Base-by-base conservation (phyloP, 2,797 vertebrate species). In the Peromyscus attwateri region DNA sequence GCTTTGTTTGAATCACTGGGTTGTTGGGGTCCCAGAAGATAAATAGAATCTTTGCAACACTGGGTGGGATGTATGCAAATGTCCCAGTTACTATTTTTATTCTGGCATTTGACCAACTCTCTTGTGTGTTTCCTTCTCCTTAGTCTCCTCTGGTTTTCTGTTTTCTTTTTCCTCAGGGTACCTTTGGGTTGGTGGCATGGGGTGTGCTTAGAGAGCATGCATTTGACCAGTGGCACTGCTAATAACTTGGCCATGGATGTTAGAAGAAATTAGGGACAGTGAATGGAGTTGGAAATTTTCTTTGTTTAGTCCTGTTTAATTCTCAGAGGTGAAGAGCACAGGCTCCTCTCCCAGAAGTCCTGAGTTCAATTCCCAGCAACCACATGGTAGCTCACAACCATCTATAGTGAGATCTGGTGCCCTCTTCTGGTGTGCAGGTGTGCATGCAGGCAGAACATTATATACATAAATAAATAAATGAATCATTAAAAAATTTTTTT, bases 231-330 rank as follows among this genome's bases (percentile, higher is more conserved):
- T 12, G 1, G 75, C 89, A 34, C 46, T 83, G 68, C 83, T 46
- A 19, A 2, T 76, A 76, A 83, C 34, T 83, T 93, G 70, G 57
- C 25, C 71, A 71, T 52, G 70, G 76, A 31, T 93, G 77, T 17
- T n/a, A 87, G 52, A 87, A 88, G 92, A 92, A 68, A 81, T 91
- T 62, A 66, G 52, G 75, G 55, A 52, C 52, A 92, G 8, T 87
- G 60, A 95, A 93, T 82, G 57, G 68, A 87, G 60, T 40, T 81
- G n/a, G 34, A 91, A 75, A 82, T 46, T 40, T 62, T 66, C 46
- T 94, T 87, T 89, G 34, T 89, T 94, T 87, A 90, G 81, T 94
- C 23, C 64, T 92, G n/a, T 70, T 91, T 77, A 23, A 62, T 4
- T 80, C n/a, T 46, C 6, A 60, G 57, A 21, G 21, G 57, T 60